Conservation (phyloP, 2,113 vertebrate species). For the Odocoileus hemionus region DNA sequence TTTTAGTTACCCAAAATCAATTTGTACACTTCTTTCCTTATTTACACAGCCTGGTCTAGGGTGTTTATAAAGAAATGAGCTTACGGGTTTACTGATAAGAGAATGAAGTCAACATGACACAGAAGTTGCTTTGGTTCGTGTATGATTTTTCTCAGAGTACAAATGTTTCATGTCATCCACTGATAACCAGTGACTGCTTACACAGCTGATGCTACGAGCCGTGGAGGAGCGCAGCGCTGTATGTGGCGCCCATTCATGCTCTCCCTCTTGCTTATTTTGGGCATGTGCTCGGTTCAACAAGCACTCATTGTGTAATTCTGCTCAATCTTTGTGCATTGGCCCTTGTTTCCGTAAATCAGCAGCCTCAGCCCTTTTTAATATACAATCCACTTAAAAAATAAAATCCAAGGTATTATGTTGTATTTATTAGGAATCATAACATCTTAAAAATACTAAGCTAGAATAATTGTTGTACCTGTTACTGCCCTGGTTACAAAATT, state of each 20-base stretch:
- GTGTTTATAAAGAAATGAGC: background rate
- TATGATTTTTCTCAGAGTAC: background rate
- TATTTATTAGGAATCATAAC: background rate
- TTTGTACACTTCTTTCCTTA: background rate
- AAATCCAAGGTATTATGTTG: background rate
- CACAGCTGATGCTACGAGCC: background rate
- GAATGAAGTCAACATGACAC: background rate
- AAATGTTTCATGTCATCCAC: background rate
- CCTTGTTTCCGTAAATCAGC: background rate
- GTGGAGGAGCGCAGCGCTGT: fast-evolving
- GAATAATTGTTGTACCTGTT: background rate
- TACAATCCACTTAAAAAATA: background rate
- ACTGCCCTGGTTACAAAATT: background rate
- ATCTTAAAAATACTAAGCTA: background rate
- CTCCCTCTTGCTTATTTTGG: background rate
- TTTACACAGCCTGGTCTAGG: background rate
- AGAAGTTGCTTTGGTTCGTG: background rate
- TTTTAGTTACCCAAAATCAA: background rate
- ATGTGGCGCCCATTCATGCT: background rate
- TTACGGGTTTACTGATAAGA: background rate
- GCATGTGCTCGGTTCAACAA: background rate
- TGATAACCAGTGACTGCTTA: background rate
- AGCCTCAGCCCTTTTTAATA: background rate
- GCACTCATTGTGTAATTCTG: background rate
- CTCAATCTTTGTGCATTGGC: background rate